These are phyloP conservation scores for Parazoanthus darwini DNA, from an alignment of 92 coral and sea anemone species.

Conservation along the genomic window DNA sequence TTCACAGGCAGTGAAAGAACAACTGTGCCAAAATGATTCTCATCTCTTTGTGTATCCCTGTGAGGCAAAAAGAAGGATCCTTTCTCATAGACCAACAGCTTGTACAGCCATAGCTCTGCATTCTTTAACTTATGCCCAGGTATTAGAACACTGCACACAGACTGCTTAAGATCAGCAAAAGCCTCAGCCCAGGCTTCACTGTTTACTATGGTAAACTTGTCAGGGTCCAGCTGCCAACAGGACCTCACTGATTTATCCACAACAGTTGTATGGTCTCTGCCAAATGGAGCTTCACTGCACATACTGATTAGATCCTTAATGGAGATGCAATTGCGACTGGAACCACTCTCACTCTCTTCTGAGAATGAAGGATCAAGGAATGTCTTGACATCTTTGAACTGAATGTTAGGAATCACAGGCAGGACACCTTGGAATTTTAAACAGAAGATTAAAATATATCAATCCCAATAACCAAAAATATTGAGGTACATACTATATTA, in stretches of 20 bases:
- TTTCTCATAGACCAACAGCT: constrained; percentile 50
- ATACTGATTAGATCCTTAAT: constrained; percentile 42
- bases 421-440: constrained; percentile 31
- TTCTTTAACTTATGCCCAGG: constrained; percentile 38
- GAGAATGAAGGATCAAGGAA: constrained; percentile 43
- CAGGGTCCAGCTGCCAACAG: constrained; percentile 55
- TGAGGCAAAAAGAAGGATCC: constrained; percentile 47
- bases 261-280: constrained; percentile 45
- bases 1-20: constrained; percentile 50
- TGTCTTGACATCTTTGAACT: constrained; percentile 35
- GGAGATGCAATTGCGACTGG: constrained; percentile 26
- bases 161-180: constrained; percentile 42
- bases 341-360: neutral
- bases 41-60: constrained; percentile 47
- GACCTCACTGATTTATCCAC: constrained; percentile 47
- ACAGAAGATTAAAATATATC: neutral
- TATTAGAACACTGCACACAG: constrained; percentile 44
- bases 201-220: constrained; percentile 39
- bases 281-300: constrained; percentile 56
- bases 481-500: too few relatives aligned
- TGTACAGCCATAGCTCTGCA: constrained; percentile 43
- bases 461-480: neutral
- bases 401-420: constrained; percentile 48
- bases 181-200: constrained; percentile 28
- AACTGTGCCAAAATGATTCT: constrained; percentile 50